Evolutionary conservation across 2,888 invertebrate genomes (phyloP).

Genomic region (Apodemia duryi): DNA sequence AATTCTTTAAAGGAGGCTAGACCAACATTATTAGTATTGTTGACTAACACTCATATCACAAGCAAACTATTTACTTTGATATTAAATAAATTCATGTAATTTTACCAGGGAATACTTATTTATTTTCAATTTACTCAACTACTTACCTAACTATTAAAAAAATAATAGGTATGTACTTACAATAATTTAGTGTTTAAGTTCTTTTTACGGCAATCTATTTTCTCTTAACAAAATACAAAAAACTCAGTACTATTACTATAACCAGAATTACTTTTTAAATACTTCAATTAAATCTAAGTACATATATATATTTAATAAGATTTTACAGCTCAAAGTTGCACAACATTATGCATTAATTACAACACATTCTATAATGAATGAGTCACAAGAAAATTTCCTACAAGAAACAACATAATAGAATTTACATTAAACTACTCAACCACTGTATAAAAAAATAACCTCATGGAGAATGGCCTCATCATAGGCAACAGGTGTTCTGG

Average conservation of each 20-base stretch:
- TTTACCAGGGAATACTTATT: no score
- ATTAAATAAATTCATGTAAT: no score
- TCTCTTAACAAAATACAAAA: no score
- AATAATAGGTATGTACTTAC: no score
- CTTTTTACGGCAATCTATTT: no score
- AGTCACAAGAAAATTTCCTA: slow-evolving; percentile 11
- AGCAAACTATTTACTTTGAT: no score
- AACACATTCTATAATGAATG: neutral
- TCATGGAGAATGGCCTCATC: slow-evolving; percentile 75
- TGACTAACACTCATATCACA: no score
- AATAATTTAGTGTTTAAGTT: no score
- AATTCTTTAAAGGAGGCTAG: no score
- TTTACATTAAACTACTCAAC: slow-evolving; percentile 9
- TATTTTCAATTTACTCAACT: no score
- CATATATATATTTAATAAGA: neutral
- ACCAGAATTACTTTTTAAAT: neutral
- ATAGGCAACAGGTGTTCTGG: slow-evolving; percentile 69
- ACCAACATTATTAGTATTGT: no score
- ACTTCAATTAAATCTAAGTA: neutral
- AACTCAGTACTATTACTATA: neutral
- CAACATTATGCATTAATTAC: slow-evolving; percentile 4
- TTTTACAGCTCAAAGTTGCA: slow-evolving; percentile 4
- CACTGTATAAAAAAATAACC: slow-evolving; percentile 41
- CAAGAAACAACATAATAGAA: slow-evolving; percentile 8
- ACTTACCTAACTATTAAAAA: no score